phyloP scores from a whole-genome alignment of 2,888 invertebrate species.

The Mesodorylaimus sp. region DNA sequence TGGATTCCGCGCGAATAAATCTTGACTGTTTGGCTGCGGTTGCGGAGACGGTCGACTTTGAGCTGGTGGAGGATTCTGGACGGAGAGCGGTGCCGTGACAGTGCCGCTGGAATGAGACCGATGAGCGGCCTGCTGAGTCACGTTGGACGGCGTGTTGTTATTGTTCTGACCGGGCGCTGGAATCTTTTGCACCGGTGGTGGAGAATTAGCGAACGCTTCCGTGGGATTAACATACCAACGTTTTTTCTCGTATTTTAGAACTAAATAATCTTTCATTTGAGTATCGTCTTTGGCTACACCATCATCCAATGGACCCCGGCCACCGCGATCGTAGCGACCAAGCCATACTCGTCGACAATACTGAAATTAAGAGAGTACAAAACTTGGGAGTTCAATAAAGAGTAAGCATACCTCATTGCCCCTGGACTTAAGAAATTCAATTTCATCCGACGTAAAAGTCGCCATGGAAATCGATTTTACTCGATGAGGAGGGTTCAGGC shows the following conservation, averaged over 20 bases:
- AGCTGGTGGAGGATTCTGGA: no score
- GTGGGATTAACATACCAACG: conserved; percentile 43
- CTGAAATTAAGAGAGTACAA: conserved; percentile 28
- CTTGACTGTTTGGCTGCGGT: no score
- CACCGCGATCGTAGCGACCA: conserved; percentile 53
- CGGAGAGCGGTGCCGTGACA: no score
- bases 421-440: conserved; percentile 65
- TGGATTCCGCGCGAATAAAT: no score
- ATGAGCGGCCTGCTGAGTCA: no score
- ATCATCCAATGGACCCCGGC: conserved; percentile 17
- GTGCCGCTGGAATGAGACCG: no score
- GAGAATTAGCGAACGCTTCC: conserved; percentile 21
- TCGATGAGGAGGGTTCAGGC: conserved; percentile 87
- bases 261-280: conserved; percentile 74
- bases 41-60: no score
- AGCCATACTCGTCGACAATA: conserved; percentile 79
- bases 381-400: background rate
- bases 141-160: no score
- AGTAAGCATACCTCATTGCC: conserved; percentile 52
- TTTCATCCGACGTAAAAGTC: conserved; percentile 81
- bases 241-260: conserved; percentile 75
- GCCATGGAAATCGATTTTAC: conserved; percentile 98
- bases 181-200: conserved; percentile 16
- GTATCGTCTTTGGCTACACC: conserved; percentile 62
- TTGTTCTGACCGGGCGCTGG: no score